Evolutionary conservation across 2,888 invertebrate genomes (phyloP).

Genomic region (Patella ulyssiponensis): DNA sequence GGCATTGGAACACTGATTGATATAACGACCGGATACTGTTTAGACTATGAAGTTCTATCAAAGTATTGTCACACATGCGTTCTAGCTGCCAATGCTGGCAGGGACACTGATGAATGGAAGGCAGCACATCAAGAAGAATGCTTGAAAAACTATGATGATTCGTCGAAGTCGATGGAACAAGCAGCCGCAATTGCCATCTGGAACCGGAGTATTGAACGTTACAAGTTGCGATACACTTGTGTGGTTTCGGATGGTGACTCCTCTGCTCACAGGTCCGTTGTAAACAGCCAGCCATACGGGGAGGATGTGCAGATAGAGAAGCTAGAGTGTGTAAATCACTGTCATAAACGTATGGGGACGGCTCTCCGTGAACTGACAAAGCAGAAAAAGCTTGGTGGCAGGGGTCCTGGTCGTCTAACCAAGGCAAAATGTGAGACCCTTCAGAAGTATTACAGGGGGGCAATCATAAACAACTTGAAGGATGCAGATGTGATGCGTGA

Average conservation of each 20-base stretch:
- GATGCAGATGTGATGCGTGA: not conserved
- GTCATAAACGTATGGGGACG: conserved; percentile 9
- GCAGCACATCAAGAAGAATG: not conserved
- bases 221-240: not conserved
- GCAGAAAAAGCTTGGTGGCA: conserved; percentile 9
- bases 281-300: not conserved
- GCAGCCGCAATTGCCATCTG: not conserved
- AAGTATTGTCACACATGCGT: not conserved
- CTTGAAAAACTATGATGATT: not conserved
- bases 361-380: conserved; percentile 18
- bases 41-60: not conserved
- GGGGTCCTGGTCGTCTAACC: conserved; percentile 14
- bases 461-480: conserved; percentile 9
- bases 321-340: not conserved
- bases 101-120: not conserved
- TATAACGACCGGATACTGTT: not conserved
- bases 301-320: not conserved
- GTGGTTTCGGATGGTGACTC: not conserved
- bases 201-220: not conserved
- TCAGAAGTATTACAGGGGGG: conserved; percentile 16
- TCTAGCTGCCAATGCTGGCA: not conserved
- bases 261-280: not conserved
- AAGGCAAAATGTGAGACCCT: conserved; percentile 14
- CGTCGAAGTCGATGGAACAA: not conserved
- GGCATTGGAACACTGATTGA: not conserved